Base-by-base conservation (phyloP, 2,888 invertebrate species). In the Molorchus minor region DNA sequence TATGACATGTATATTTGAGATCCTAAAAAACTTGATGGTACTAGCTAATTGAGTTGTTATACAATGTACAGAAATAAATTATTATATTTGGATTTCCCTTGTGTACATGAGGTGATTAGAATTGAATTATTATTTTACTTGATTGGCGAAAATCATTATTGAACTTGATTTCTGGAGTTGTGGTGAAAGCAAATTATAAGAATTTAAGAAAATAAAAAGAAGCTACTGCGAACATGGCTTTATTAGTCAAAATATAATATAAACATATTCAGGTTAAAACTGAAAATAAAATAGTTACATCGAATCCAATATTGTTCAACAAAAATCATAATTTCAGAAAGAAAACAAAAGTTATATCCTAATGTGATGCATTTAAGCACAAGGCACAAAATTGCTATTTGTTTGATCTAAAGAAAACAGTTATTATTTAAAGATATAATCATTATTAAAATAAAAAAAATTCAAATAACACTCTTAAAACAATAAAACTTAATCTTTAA, bases 311-410 rank as follows among this genome's bases (percentile, higher is more conserved):
- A 38, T 25, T 49, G n/a, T 45, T 49, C 10, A 25, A 49, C 12
- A 49, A 38, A 20, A 13, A 36, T 36, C 3, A 19, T 17, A 47
- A 52, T n/a, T 30, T 19, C 20, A 20, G 43, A 43, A 53, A 33
- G 1, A 47, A 47, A 47, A 15, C 12, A 43, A 30, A 33, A 20
- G 3, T 43, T 38, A 38, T 25, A 54, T 13, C 45, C 33, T 54
- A 45, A 45, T 45, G 54, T 54, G 54, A 54, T 54, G 54, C 25
- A 36, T 38, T 54, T 38, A 33, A 49, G 38, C 41, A 36, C 38
- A 36, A 54, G 54, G 54, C 54, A 54, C 54, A 12, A 54, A 54
- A 38, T n/a, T 8, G 30, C 43, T 53, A 53, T 54, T n/a, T n/a
- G n/a, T n/a, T n/a, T 21, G 54, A 30, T 25, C 16, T 19, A 38